phyloP scores from a whole-genome alignment of 2,113 vertebrate genomes.

The Hemichromis elongatus region DNA sequence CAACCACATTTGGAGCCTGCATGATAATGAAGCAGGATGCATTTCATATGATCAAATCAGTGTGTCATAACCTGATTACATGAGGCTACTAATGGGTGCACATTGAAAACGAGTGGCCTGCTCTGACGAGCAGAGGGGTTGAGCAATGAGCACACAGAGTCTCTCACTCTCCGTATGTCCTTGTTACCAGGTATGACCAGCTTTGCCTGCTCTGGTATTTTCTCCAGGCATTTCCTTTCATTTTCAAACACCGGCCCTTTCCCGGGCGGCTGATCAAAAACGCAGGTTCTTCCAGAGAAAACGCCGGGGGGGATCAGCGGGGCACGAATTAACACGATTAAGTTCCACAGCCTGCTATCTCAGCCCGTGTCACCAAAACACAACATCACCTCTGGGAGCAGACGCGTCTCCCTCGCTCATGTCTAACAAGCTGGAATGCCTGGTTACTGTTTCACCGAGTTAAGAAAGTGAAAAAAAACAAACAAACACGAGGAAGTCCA shows the following conservation, averaged over 20 bases:
- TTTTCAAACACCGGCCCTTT: not conserved
- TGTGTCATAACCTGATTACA: constrained; percentile 33
- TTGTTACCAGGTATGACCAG: not conserved
- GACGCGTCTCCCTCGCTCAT: not conserved
- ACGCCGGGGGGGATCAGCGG: not conserved
- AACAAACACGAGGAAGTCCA: not conserved
- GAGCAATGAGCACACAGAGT: not conserved
- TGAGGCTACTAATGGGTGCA: not conserved
- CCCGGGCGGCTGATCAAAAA: not conserved
- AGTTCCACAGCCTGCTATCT: not conserved
- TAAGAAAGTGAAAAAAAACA: not conserved
- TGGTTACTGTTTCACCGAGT: not conserved
- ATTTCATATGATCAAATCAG: constrained; percentile 21
- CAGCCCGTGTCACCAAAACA: not conserved
- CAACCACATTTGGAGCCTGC: not conserved
- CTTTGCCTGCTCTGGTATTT: not conserved
- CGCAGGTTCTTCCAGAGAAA: not conserved
- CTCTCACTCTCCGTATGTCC: not conserved
- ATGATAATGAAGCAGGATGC: not conserved
- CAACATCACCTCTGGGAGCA: not conserved
- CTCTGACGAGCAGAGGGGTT: constrained; percentile 15
- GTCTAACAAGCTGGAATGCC: not conserved
- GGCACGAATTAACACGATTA: not conserved
- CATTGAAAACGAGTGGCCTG: not conserved
- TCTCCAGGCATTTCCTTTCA: not conserved